phyloP scores from a whole-genome alignment of 2,888 invertebrate species.

The Endotricha flammealis region DNA sequence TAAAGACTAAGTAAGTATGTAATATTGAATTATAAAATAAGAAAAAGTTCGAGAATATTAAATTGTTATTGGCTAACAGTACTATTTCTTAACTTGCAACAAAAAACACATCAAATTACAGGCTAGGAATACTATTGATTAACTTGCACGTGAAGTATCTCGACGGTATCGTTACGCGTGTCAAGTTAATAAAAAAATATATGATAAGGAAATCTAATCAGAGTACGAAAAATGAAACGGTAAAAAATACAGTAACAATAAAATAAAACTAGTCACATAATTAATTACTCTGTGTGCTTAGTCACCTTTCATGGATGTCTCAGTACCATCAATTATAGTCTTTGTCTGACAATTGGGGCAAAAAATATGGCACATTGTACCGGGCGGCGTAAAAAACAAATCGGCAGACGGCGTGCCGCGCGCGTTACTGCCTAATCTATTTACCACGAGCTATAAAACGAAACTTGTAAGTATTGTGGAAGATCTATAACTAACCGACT shows the following conservation, averaged over 20 bases:
- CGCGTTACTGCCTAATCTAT: conserved; percentile 41
- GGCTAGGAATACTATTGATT: no score
- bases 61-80: no score
- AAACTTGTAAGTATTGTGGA: conserved; percentile 25
- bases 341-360: conserved; percentile 30
- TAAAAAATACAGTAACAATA: conserved; percentile 15
- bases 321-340: conserved; percentile 17
- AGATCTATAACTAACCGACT: no score
- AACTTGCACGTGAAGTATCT: no score
- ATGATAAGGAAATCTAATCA: not conserved
- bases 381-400: conserved; percentile 33
- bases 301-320: conserved; percentile 14
- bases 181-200: no score
- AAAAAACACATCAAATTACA: no score
- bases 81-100: no score
- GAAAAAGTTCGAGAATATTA: no score
- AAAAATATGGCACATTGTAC: conserved; percentile 50
- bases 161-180: no score
- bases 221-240: not conserved
- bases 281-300: conserved; percentile 23
- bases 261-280: conserved; percentile 19
- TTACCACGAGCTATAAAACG: conserved; percentile 43
- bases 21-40: no score
- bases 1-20: no score
- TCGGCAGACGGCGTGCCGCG: conserved; percentile 70